Conservation (phyloP, 1,140 invertebrate species). For the Melipona quadrifasciata region DNA sequence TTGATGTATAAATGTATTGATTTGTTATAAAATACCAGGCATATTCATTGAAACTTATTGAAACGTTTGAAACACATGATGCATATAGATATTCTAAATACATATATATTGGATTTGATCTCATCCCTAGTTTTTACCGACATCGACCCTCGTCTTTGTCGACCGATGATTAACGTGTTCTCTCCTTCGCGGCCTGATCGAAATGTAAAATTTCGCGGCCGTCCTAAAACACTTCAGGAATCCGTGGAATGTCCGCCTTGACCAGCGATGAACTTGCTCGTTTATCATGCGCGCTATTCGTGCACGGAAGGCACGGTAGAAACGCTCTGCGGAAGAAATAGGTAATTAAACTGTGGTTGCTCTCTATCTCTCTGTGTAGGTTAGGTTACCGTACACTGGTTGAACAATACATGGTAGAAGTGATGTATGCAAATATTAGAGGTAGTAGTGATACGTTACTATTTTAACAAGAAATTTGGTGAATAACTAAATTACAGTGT, state of each 20-base stretch:
- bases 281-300: slow-evolving; percentile 48
- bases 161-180: too few relatives aligned
- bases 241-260: slow-evolving; percentile 46
- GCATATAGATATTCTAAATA: too few relatives aligned
- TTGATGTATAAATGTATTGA: too few relatives aligned
- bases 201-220: slow-evolving; percentile 60
- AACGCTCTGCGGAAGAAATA: slow-evolving; percentile 41
- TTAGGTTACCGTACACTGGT: background rate
- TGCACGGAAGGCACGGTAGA: background rate
- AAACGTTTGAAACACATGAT: too few relatives aligned
- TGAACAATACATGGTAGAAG: background rate
- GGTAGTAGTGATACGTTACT: background rate
- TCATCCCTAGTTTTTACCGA: too few relatives aligned
- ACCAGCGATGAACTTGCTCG: slow-evolving; percentile 52
- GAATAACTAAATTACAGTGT: too few relatives aligned
- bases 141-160: too few relatives aligned
- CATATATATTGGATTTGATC: too few relatives aligned
- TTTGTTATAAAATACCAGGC: too few relatives aligned
- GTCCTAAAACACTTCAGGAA: slow-evolving; percentile 46
- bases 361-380: background rate
- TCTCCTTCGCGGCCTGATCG: slow-evolving; percentile 16
- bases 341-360: slow-evolving; percentile 43
- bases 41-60: too few relatives aligned
- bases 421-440: background rate
- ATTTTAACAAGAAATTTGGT: background rate